Evolutionary conservation across 1,140 invertebrate species (phyloP), one percentile per base, ranked within the genome.

Genomic region (Elysia chlorotica): DNA sequence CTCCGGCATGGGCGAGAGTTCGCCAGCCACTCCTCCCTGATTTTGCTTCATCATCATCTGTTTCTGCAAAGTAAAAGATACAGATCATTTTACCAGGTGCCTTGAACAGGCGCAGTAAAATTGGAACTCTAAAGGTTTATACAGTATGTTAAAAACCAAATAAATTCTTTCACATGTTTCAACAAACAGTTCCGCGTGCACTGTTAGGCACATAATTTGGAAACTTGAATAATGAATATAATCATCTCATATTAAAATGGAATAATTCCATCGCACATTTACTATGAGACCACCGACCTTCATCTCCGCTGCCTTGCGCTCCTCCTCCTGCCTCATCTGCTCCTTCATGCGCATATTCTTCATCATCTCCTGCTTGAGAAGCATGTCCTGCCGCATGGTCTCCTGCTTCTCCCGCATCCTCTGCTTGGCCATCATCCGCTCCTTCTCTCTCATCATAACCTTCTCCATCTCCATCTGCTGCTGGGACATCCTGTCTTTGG

Each of bases 361-460:
- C 74, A 79, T 77, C 48, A 77, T 2, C 31, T 69, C 35, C 59
- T 77, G 62, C 56, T 79, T 75, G 61, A 70, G 72, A 59, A 48
- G 69, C 71, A 68, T 74, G 57, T 77, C 69, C n/a, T 68, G 65
- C 65, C 74, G 71, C 75, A 76, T 74, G 48, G 57, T 61, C 41
- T 68, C 73, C 62, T 76, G 65, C 38, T 76, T 74, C 61, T 74
- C 63, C 38, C 66, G 70, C 77, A 78, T 76, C 35, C 21, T 35
- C 69, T 74, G 68, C 33, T 76, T 73, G 2, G 73, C 71, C 71
- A 73, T 71, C 76, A 76, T 71, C 28, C 41, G 35, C 33, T 77
- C 68, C 53, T 78, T 74, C 62, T 76, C 72, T 38, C 61, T 61
- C 66, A 73, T 53, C 48, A 73, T 30, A 53, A 72, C 72, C n/a